Conservation (phyloP, 2,113 vertebrate genomes). For the Paratilapia polleni region DNA sequence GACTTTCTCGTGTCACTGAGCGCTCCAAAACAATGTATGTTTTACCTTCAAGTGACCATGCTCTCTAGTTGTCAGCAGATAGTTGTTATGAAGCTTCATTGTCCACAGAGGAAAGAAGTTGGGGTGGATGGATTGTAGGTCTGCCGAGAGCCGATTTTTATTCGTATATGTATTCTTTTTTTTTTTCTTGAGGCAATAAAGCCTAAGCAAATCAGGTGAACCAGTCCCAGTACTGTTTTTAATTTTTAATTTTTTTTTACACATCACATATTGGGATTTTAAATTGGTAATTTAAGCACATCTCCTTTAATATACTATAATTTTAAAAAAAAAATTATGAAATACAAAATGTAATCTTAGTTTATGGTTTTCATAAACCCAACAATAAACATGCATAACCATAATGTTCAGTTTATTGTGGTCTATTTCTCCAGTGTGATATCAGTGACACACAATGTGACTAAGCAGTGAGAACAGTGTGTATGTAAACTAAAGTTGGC, state of each 20-base stretch:
- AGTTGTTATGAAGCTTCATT: background rate
- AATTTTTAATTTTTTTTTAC: too few species aligned
- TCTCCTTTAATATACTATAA: background rate
- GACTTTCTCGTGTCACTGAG: background rate
- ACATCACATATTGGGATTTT: too few species aligned
- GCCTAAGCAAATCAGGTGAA: background rate
- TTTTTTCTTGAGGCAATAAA: background rate
- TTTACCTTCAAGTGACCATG: background rate
- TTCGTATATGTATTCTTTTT: too few species aligned
- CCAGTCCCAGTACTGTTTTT: too few species aligned
- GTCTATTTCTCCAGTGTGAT: background rate
- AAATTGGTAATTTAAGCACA: too few species aligned
- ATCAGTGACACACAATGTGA: background rate
- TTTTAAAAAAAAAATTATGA: background rate
- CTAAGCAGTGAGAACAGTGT: background rate
- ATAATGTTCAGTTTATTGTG: background rate
- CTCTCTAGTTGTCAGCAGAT: background rate
- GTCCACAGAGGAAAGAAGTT: background rate
- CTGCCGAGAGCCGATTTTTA: background rate
- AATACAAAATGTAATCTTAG: background rate
- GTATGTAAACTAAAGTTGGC: background rate
- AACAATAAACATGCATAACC: background rate
- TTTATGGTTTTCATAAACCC: constrained; percentile 1
- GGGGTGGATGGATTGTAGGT: background rate
- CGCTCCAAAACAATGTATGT: background rate